Evolutionary conservation across 2,797 vertebrate species (phyloP), one percentile per base, ranked within the genome.

Genomic region (Scolopax rusticola): DNA sequence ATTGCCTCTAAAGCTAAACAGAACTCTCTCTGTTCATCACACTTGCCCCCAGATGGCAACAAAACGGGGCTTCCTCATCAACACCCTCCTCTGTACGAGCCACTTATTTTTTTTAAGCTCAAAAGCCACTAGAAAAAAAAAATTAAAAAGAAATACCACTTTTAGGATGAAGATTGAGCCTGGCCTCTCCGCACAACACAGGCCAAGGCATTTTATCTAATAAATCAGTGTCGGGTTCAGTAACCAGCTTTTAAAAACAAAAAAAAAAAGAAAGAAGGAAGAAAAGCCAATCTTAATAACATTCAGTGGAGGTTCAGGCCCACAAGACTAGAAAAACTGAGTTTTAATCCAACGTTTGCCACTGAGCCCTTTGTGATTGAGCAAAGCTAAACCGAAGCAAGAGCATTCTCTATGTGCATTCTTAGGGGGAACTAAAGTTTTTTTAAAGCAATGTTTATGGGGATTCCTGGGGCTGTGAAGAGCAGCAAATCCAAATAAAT

Each of bases 231-330:
- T 3, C 0, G 0, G 38, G 51, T 47, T 77, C 78, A 59, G 23
- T 7, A 86, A 79, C 56, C 54, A 43, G 38, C 38, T 48, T 53
- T 50, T 8, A 18, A 59, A 51, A 28, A 30, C 12, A 53, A 43
- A 50, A 19, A 6, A 40, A 12, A 12, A 18, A 12, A 3, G 5
- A 33, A 16, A 1, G 0, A 8, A 30, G n/a, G 3, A 2, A 25
- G 15, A 71, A 64, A 54, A 59, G 6, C 9, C 28, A 57, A 33
- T 45, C 18, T 18, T 8, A 21, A 33, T 25, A 57, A 25, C 18
- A 27, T 36, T 48, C 0, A 1, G 53, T 15, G 17, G 5, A 6
- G 40, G 60, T 74, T 65, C 59, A 36, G 86, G 23, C 53, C 33
- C 57, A 47, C 61, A 13, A 33, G 18, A 28, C 14, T 14, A 36